Base-by-base conservation (phyloP, 2,888 invertebrate species). In the Bombylius major region DNA sequence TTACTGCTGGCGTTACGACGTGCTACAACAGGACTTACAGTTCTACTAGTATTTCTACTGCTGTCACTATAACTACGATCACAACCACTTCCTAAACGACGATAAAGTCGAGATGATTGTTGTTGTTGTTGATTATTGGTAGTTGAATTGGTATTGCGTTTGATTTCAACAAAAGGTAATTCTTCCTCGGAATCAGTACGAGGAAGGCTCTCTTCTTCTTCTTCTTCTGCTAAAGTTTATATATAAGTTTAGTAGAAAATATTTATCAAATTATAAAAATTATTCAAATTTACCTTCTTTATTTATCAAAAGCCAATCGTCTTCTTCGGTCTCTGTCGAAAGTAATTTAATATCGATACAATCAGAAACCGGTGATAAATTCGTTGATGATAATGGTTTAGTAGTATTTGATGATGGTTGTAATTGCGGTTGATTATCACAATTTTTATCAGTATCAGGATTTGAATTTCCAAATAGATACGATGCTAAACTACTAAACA, bases 401-500 rank as follows among this genome's bases (percentile, higher is more conserved):
- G 39, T 42, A 42, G 39, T 42, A 11, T 42, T 36, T 36, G 8
- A 5, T 42, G 39, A 4, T 42, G 8, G 11, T 11, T 42, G 39
- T 42, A 4, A 4, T 11, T 42, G 39, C 11, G 39, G 39, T 42
- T 42, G 39, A 48, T 57, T 60, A 55, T 63, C 63, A 58, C 62
- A 63, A 63, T 62, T 65, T 62, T 61, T 63, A 52, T 55, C 57
- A 60, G 62, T 63, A 62, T 66, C 66, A 64, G 67, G 65, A 63
- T 69, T 69, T 64, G 64, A 67, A 66, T 71, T 71, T 68, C 76
- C 76, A 69, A 76, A 72, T 64, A 77, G 67, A 72, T 78, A 81
- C 69, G 77, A 78, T 67, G 79, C 79, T 70, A 81, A 75, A 70
- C 77, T 78, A 73, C 77, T 80, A 72, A 82, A 78, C 82, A 82